Conservation (phyloP, 2,797 vertebrate genomes). For the Phataginus tricuspis region DNA sequence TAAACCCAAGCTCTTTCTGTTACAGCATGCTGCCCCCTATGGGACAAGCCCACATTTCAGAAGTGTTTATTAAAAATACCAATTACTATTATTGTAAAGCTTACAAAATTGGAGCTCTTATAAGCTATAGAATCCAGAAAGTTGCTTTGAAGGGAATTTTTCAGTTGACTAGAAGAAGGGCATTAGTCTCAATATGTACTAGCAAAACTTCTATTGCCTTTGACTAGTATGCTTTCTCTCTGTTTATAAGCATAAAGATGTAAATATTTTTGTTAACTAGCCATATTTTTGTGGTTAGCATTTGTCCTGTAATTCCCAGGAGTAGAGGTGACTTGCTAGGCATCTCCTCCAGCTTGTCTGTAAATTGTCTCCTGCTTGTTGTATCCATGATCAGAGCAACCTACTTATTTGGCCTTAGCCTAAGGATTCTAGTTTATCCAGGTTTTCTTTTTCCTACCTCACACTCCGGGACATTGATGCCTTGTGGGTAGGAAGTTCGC, state of each 20-base stretch:
- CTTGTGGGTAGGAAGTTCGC: not conserved
- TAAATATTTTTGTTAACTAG: not conserved
- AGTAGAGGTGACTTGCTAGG: not conserved
- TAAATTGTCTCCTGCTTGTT: not conserved
- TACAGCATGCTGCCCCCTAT: slow-evolving; percentile 77
- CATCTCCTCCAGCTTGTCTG: not conserved
- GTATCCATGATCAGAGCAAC: not conserved
- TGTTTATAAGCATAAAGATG: not conserved
- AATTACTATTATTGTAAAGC: slow-evolving; percentile 6
- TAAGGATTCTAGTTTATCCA: not conserved
- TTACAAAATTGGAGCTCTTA: not conserved
- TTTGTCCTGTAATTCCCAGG: not conserved
- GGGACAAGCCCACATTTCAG: slow-evolving; percentile 63
- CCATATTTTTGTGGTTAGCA: not conserved
- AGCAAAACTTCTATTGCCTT: slow-evolving; percentile 5
- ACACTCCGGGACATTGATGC: not conserved
- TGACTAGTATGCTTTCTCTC: not conserved
- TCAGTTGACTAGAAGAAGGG: slow-evolving; percentile 34
- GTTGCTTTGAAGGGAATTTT: not conserved
- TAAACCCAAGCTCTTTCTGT: slow-evolving; percentile 53
- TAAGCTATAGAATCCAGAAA: slow-evolving; percentile 12
- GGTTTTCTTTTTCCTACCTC: not conserved
- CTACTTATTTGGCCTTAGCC: not conserved
- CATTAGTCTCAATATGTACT: not conserved
- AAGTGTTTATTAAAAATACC: slow-evolving; percentile 53